Conservation (phyloP, 2,113 vertebrate species). For the Hydrolagus affinis region DNA sequence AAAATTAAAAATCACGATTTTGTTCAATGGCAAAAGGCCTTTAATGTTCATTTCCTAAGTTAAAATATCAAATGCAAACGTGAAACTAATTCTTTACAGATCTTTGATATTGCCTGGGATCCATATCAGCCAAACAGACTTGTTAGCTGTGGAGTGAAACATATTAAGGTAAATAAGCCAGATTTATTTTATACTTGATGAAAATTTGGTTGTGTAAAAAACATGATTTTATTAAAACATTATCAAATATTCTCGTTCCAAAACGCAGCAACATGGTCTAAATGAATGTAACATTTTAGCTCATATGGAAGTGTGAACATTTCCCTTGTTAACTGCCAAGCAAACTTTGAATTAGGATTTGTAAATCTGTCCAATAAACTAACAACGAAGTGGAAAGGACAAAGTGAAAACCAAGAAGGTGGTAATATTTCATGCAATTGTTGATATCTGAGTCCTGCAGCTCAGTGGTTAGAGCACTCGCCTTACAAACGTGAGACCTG, state of each 20-base stretch:
- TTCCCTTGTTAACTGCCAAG: not conserved
- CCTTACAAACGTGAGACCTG: no score
- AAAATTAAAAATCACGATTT: not conserved
- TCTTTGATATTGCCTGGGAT: conserved; percentile 96
- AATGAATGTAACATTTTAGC: not conserved
- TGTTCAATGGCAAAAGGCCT: not conserved
- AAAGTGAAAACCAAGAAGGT: not conserved
- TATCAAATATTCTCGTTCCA: not conserved
- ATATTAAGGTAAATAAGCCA: conserved; percentile 82
- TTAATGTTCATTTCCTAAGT: no score
- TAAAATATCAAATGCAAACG: not conserved
- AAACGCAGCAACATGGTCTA: not conserved
- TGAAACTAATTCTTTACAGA: conserved; percentile 52
- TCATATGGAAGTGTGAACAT: not conserved
- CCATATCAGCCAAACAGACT: conserved; percentile 73
- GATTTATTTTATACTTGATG: conserved; percentile 34
- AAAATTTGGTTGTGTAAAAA: not conserved
- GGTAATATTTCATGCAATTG: not conserved
- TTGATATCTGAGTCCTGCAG: no score
- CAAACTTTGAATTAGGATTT: not conserved
- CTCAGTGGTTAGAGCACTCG: no score
- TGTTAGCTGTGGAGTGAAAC: conserved; percentile 94
- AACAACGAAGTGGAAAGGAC: not conserved
- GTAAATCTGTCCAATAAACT: not conserved
- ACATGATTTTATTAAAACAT: not conserved